These are phyloP conservation scores for Aporophyla lueneburgensis DNA, from an alignment of 2,888 invertebrate species.

Conservation along the genomic window DNA sequence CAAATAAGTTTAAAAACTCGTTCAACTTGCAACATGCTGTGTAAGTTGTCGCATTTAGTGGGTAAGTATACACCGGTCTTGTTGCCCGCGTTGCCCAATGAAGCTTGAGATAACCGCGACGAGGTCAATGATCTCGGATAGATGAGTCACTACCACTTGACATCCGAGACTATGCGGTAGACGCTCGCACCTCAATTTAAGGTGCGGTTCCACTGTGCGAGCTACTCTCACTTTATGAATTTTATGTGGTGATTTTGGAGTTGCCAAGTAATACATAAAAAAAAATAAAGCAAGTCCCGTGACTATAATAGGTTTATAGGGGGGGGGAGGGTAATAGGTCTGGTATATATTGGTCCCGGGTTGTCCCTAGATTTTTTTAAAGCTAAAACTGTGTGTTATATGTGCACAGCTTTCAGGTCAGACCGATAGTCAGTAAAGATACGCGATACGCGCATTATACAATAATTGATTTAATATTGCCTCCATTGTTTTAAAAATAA, in stretches of 20 bases:
- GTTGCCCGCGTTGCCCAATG: slow-evolving; percentile 62
- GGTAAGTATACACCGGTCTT: slow-evolving; percentile 50
- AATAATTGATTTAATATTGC: no score
- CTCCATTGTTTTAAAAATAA: no score
- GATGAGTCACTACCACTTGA: slow-evolving; percentile 78
- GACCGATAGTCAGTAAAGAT: no score
- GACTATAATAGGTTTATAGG: no score
- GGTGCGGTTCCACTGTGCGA: slow-evolving; percentile 47
- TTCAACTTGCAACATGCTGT: slow-evolving; percentile 53
- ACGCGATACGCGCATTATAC: no score
- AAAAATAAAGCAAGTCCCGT: no score
- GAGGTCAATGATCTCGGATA: slow-evolving; percentile 75
- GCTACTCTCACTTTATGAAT: neutral
- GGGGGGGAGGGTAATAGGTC: no score
- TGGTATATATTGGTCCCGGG: no score
- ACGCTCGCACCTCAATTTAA: slow-evolving; percentile 61
- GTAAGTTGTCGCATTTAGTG: slow-evolving; percentile 52
- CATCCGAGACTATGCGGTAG: slow-evolving; percentile 69
- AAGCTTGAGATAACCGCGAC: slow-evolving; percentile 59
- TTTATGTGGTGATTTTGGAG: neutral
- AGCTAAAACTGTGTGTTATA: no score
- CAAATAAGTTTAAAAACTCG: slow-evolving; percentile 57
- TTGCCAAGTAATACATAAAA: neutral
- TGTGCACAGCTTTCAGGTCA: no score
- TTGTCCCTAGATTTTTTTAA: no score